These are phyloP conservation scores for Sinocyclocheilus maitianheensis DNA, from an alignment of 2,113 vertebrate genomes.

Conservation along the genomic window DNA sequence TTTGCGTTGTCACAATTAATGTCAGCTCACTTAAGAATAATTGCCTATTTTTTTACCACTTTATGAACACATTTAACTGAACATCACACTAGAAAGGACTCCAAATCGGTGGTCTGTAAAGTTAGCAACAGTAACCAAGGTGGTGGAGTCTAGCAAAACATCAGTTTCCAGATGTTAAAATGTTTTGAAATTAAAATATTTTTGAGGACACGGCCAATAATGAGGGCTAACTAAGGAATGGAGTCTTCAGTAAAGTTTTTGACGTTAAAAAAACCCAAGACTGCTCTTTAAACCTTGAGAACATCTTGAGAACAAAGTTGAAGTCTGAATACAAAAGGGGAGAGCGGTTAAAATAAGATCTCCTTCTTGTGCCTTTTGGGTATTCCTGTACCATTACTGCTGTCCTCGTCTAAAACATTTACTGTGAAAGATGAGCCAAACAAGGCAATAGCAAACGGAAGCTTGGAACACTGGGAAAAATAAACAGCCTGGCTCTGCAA, in stretches of 20 bases:
- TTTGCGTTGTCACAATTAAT: too few species aligned
- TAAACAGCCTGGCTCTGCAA: constrained; percentile 28
- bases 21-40: too few species aligned
- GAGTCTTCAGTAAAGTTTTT: not conserved
- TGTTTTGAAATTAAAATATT: not conserved
- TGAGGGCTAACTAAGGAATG: too few species aligned
- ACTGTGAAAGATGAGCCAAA: not conserved
- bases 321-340: constrained; percentile 22
- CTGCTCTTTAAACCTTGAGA: not conserved
- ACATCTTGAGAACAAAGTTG: not conserved
- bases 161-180: too few species aligned
- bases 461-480: constrained; percentile 3
- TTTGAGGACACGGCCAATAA: not conserved
- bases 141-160: too few species aligned
- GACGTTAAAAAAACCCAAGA: not conserved
- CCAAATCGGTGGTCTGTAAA: too few species aligned
- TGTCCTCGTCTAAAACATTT: constrained; percentile 51
- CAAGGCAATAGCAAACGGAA: not conserved
- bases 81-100: too few species aligned
- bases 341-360: constrained; percentile 7
- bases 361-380: constrained; percentile 53
- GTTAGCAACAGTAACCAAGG: too few species aligned
- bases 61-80: too few species aligned
- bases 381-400: constrained; percentile 46
- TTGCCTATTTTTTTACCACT: too few species aligned